phyloP scores from a whole-genome alignment of 2,113 vertebrate species.

The Camelus dromedarius region DNA sequence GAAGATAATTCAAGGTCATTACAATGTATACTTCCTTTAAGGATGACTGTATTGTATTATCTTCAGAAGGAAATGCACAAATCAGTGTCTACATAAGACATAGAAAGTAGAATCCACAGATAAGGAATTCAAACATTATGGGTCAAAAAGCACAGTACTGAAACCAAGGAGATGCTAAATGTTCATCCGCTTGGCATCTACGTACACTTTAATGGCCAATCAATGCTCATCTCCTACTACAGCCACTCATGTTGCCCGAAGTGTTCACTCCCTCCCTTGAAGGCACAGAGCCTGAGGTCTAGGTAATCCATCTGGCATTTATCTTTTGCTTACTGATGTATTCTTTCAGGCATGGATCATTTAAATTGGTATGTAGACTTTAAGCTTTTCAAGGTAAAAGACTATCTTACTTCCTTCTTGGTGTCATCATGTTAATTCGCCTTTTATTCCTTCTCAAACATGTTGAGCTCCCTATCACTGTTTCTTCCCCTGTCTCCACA shows the following conservation, averaged over 20 bases:
- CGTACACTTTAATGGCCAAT: not conserved
- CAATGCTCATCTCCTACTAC: not conserved
- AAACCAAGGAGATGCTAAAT: not conserved
- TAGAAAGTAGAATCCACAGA: not conserved
- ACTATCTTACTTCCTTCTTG: not conserved
- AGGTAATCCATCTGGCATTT: not conserved
- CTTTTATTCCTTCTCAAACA: constrained; percentile 34
- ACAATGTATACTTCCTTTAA: not conserved
- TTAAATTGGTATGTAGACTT: not conserved
- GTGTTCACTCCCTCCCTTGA: not conserved
- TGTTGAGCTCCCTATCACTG: not conserved
- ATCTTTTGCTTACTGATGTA: not conserved
- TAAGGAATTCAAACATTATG: not conserved
- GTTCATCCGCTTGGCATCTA: not conserved
- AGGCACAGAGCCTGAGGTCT: not conserved
- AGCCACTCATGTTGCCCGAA: not conserved
- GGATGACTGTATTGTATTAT: not conserved
- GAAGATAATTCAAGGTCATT: not conserved
- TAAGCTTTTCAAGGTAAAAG: constrained; percentile 10
- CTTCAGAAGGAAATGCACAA: constrained; percentile 3
- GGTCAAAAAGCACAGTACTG: not conserved
- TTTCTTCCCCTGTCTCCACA: constrained; percentile 10
- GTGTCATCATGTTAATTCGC: not conserved
- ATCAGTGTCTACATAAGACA: not conserved
- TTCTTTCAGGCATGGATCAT: not conserved